Evolutionary conservation across 2,113 vertebrate genomes (phyloP), one percentile per base, ranked within the genome.

Genomic region (Acinonyx jubatus): DNA sequence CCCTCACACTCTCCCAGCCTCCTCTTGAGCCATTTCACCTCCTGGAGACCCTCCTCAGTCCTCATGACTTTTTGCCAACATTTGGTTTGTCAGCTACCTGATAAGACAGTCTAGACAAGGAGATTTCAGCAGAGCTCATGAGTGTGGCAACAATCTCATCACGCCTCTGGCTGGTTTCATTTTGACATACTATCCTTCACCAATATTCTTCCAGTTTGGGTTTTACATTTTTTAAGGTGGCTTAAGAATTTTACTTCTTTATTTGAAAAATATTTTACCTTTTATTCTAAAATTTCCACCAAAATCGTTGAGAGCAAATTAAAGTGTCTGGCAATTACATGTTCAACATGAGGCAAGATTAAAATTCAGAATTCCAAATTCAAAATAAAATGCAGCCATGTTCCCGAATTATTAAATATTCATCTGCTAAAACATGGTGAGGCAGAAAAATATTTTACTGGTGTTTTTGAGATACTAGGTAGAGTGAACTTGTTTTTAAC

Each of bases 201-300:
- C 14, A 63, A 0, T 84, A 45, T 41, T 73, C 73, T 83, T 74
- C 36, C 27, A 48, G 14, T 14, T 74, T 36, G 12, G 83, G 4
- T 85, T 89, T 83, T 74, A 12, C 48, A 27, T 63, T 69, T 94
- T 94, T 88, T n/a, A 66, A 73, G 55, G n/a, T 63, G 48, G 29
- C n/a, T 61, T 69, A 36, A 7, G 27, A 79, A 73, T 81, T 7
- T 1, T 48, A 79, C n/a, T 61, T 25, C 3, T 1, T 89, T 25
- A 63, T n/a, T 68, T 89, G 81, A 36, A 63, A 33, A 63, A 68
- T 48, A 45, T 7, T 45, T 45, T 45, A 45, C 45, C 45, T 45
- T 45, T 45, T 45, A 45, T 45, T 45, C 1, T 45, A 45, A 45
- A 45, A 45, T 45, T 45, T 45, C 45, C 45, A 45, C 45, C 1